Evolutionary conservation across 2,888 invertebrate genomes (phyloP), one percentile per base, ranked within the genome.

Genomic region (Ophion obscuratus): DNA sequence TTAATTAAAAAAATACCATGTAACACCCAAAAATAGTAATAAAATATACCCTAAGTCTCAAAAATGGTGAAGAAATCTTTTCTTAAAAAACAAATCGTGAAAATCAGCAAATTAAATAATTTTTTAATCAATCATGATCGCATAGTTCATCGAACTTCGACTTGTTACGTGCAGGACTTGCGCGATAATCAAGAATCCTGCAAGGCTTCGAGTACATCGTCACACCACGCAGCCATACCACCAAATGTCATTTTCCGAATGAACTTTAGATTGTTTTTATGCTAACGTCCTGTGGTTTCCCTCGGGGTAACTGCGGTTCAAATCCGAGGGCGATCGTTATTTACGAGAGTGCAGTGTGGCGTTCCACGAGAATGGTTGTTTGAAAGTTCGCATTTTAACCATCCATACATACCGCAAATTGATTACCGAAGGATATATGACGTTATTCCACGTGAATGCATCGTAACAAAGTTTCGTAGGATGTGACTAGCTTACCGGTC

Each of bases 381-480:
- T 11, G 66, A 68, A 75, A 77, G 81, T 73, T 40, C 9, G 14
- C 17, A n/a, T 67, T 77, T 77, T 36, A 17, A 47, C 4, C 53
- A 53, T 11, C n/a, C 36, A 40, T 57, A 36, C 57, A 66, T 5
- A 14, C 44, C 40, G 44, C n/a, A 80, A 66, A 31, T 86, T 68
- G 40, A 83, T 83, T 86, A 85, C 44, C 78, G 67, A 53, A 53
- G 53, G 57, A 80, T 77, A 14, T 11, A 67, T 36, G 11, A 36
- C 36, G 64, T 24, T 53, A 53, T 64, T 73, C 24, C 40, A 77
- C 57, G 53, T 24, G 24, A 40, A 57, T 77, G 57, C 11, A 14
- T 11, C 6, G 40, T 77, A 36, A 77, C 57, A 59, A 67, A 77
- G 57, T 67, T 77, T 77, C 57, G 57, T 11, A 20, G 14, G 1